Conservation (phyloP, 2,797 vertebrate genomes). For the Anas capensis region DNA sequence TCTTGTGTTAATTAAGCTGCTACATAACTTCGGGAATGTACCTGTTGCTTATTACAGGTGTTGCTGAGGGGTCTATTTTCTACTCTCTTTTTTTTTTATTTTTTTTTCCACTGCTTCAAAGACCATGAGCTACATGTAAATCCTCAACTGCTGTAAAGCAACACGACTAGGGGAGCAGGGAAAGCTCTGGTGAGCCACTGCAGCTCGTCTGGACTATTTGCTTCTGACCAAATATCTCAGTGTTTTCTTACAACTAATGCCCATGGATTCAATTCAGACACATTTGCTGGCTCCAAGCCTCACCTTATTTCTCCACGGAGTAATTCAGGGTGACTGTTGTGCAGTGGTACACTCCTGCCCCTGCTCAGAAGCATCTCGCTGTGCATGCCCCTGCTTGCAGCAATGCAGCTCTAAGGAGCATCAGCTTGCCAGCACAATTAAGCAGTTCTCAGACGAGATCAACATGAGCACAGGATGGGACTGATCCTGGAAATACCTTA, state of each 20-base stretch:
- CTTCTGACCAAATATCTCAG: neutral
- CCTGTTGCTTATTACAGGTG: constrained; percentile 21
- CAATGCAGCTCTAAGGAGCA: accelerated
- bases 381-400: neutral
- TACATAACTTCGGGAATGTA: neutral
- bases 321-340: neutral
- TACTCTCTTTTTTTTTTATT: accelerated
- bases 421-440: neutral
- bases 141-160: neutral
- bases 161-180: accelerated
- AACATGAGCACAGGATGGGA: accelerated
- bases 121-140: neutral
- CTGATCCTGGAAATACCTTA: neutral
- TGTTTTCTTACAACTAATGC: neutral
- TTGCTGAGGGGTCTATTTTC: neutral
- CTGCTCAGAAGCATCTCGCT: neutral
- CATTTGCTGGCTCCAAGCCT: neutral
- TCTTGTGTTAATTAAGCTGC: constrained; percentile 57
- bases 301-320: accelerated
- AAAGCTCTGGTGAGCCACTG: neutral
- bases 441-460: neutral
- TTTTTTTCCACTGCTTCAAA: neutral
- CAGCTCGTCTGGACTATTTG: neutral
- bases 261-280: neutral
- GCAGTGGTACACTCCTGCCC: no score